These are phyloP conservation scores for Macroglossus sobrinus DNA, from an alignment of 2,113 vertebrate genomes.

Conservation along the genomic window DNA sequence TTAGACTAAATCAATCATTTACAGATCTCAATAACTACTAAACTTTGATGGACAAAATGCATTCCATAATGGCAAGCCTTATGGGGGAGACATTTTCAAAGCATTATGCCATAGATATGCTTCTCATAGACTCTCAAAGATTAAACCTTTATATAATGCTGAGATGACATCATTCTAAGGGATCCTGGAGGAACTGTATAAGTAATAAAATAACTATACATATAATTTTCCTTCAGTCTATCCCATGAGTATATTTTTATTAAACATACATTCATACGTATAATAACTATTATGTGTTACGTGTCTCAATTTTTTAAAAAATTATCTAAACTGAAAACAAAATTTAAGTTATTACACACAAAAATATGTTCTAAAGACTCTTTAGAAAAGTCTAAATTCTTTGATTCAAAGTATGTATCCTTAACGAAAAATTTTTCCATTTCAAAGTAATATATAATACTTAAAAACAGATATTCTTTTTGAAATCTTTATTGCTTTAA, in stretches of 20 bases:
- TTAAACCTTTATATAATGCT: conserved; percentile 10
- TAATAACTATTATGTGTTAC: not conserved
- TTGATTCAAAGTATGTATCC: not conserved
- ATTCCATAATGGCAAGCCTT: conserved; percentile 27
- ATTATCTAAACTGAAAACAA: not conserved
- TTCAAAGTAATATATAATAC: not conserved
- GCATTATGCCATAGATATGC: not conserved
- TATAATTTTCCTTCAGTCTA: not conserved
- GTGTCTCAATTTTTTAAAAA: not conserved
- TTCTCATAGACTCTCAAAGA: not conserved
- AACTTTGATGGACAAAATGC: conserved; percentile 31
- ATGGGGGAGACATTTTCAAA: conserved; percentile 59
- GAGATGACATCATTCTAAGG: not conserved
- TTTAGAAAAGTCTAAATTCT: not conserved
- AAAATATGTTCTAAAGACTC: not conserved
- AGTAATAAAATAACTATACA: not conserved
- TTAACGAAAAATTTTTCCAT: conserved; percentile 5
- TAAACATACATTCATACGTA: not conserved
- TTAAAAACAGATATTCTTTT: not conserved
- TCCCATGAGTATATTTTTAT: not conserved
- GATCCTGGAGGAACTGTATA: not conserved
- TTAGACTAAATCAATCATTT: not conserved
- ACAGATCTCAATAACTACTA: conserved; percentile 12
- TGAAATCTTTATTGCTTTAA: not conserved
- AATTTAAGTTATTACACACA: not conserved